A percentile compares a stretch with the other conserved stretches of the same genome.
phyloP scores from a whole-genome alignment of 2,888 invertebrate genomes.

The Dioctria linearis region DNA sequence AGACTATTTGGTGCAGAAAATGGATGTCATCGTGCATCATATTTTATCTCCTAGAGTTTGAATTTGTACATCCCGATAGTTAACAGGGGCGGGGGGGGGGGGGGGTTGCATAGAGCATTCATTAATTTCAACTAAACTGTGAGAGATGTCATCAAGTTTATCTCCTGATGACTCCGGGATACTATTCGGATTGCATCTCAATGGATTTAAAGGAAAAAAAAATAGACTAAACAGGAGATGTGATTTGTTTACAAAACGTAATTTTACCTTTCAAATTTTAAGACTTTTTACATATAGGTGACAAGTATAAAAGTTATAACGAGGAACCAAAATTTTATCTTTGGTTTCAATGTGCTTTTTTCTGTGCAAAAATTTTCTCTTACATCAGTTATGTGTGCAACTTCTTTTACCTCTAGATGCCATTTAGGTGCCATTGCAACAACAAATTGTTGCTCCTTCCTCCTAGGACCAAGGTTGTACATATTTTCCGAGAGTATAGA shows the following conservation, averaged over 20 bases:
- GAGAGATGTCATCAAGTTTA: background rate
- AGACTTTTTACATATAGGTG: background rate
- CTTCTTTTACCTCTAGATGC: background rate
- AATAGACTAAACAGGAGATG: background rate
- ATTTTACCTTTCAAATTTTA: conserved; percentile 15
- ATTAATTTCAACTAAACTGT: too few relatives aligned
- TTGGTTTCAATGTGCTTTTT: background rate
- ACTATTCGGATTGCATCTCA: too few relatives aligned
- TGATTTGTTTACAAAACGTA: conserved; percentile 22
- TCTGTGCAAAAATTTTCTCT: background rate
- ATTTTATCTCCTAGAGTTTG: background rate
- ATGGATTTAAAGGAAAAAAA: background rate
- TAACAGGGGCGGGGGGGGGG: too few relatives aligned
- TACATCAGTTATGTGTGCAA: background rate
- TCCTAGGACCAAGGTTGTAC: background rate
- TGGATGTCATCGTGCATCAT: background rate
- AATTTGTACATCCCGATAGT: background rate
- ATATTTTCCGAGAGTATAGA: too few relatives aligned
- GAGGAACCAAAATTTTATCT: background rate
- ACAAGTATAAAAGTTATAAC: too few relatives aligned
- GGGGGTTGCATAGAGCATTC: too few relatives aligned
- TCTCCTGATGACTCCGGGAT: background rate
- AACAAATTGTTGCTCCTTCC: conserved; percentile 28
- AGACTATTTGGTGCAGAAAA: background rate
- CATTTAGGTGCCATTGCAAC: conserved; percentile 16